Evolutionary conservation across 2,888 invertebrate species (phyloP), one percentile per base, ranked within the genome.

Genomic region (Caenorhabditis sp.): DNA sequence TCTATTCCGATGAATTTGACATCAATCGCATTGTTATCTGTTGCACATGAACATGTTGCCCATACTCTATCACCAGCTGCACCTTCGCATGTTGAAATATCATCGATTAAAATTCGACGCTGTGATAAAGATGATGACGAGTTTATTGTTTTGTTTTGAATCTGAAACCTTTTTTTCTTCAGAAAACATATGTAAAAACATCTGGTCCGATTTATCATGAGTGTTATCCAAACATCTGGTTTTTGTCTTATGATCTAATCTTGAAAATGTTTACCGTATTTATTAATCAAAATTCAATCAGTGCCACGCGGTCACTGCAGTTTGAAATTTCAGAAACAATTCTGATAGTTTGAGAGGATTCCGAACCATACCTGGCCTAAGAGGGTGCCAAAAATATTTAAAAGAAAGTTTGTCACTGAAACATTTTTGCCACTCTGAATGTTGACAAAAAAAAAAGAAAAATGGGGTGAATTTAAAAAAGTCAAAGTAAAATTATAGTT

Each of bases 11-110:
- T 55, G n/a, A 73, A 69, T 26, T 69, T 65, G 26, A 73, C 61
- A 37, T 58, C 36, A 49, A 73, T 49, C 23, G 31, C 5, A 31
- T 31, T n/a, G 2, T 64, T 21, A 12, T 37, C 49, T 55, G 62
- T 62, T 43, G 61, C 55, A 37, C 66, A 59, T 17, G 63, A 74
- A 58, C 36, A 66, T 0, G 51, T 62, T 17, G 66, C 74, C 78
- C 78, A 78, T 31, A 74, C 62, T 17, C 78, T 66, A 51, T 78
- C 78, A 57, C 76, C 76, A 12, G 78, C 62, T 43, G 71, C 67
- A 12, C 61, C 76, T 24, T 63, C 70, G 14, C 60, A 61, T 17
- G 61, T 53, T 3, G 73, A 68, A 27, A 78, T 68, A n/a, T 78
- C 76, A 17, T 76, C 73, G 1, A 78, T 65, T 51, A 67, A 62